Evolutionary conservation across 2,113 vertebrate species (phyloP), one percentile per base, ranked within the genome.

Genomic region (Aphyosemion australe): DNA sequence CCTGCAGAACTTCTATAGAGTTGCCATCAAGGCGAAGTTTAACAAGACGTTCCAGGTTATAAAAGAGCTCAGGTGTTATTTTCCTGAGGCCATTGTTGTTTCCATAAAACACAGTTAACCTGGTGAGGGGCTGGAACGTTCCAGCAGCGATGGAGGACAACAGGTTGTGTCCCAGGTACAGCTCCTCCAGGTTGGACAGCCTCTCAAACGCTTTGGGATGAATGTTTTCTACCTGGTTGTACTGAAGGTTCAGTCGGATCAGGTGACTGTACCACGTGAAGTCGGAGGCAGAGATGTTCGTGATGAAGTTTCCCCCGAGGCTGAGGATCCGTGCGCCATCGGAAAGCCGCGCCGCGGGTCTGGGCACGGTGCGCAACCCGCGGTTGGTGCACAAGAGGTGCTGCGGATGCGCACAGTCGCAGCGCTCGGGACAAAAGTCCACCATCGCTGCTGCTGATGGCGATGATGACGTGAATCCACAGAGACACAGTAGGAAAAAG

Each of bases 101-200:
- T 52, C 94, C 88, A 0, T 95, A 95, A 14, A 98, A 92, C 68
- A 96, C 91, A 31, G 94, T 91, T 48, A 99, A 85, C 68, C 94
- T 96, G 68, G 85, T 93, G 60, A 98, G 79, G 0, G 93, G 82
- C 0, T 93, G 90, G 53, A 98, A 90, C 0, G 94, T 95, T 73
- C 94, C 95, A 0, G 93, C 86, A 1, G 88, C 85, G 34, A 98
- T 71, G 0, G 74, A 79, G 1, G 93, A 89, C 68, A 99, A 78
- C 63, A 92, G 88, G 78, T 99, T 99, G 79, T 99, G 96, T 41
- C 97, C 97, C 89, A 98, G 72, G 80, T 97, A 98, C 4, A 98
- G 93, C 74, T 99, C 97, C 71, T 97, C 94, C 68, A 99, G 84
- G 26, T 90, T 88, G 5, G 83, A 82, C 39, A 98, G 92, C 21